Base-by-base conservation (phyloP, 2,888 invertebrate species). In the Agrilus biguttatus region DNA sequence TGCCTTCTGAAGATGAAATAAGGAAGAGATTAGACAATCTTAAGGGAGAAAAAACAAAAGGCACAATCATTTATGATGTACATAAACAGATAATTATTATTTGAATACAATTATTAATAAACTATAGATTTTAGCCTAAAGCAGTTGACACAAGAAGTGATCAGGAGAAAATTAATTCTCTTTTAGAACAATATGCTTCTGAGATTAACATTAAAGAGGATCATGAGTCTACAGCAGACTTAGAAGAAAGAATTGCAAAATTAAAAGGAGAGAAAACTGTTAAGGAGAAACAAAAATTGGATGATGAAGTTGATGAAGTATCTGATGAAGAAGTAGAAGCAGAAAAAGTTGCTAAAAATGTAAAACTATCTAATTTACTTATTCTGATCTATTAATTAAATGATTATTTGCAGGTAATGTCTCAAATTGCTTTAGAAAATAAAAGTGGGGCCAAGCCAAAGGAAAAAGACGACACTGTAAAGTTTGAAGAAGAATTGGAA, bases 101-200 rank as follows among this genome's bases (percentile, higher is more conserved):
- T 40, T 4, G 4, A 28, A 28, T 10, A 8, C 8, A 28, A 47
- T 32, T 42, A 39, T 84, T 8, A 77, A 77, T 62, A 82, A 78
- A 44, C 68, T 75, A 46, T 59, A 10, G 8, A 10, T 28, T 28
- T 28, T 28, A 28, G 73, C 54, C 69, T 34, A 60, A 68, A 39
- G 56, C 67, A 33, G 69, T 70, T 13, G 80, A 83, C 53, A 68
- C 69, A 36, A 72, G 80, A 59, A 75, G 76, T 12, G 80, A 82
- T 53, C 74, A 81, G 56, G 75, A 86, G 53, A 80, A 83, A 65
- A 74, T 75, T 17, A 75, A 83, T 55, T 79, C 81, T 54, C 66
- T 87, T n/a, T 58, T 87, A 45, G 64, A 68, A 41, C 65, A 72
- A 49, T 71, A 69, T 53, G 46, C 65, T 8, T 64, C 58, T 39